Percentiles rank a stretch among this genome's conserved stretches.
phyloP scores from a whole-genome alignment of 2,888 invertebrate genomes.

The Stenotaenia linearis region DNA sequence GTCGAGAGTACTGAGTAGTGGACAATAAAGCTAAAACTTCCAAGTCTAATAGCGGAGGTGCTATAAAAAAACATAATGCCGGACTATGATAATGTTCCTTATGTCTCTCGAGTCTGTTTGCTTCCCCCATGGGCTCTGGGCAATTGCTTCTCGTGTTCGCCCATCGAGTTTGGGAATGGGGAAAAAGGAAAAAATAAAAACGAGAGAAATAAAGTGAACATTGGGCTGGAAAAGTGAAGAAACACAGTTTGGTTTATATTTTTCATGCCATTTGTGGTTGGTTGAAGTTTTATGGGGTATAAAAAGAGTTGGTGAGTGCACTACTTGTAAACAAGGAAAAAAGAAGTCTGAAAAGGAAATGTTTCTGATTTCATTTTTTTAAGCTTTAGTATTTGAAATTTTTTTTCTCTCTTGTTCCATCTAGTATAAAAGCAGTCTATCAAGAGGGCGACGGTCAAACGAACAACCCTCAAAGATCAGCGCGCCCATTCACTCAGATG shows the following conservation, averaged over 20 bases:
- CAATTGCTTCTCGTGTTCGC: neutral
- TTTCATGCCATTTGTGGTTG: slow-evolving; percentile 20
- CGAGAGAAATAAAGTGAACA: neutral
- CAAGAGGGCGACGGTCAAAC: slow-evolving; percentile 24
- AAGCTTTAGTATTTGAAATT: neutral
- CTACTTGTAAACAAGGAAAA: slow-evolving; percentile 17
- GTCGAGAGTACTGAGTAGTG: neutral
- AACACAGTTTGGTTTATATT: neutral
- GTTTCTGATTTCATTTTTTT: slow-evolving; percentile 1
- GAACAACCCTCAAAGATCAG: slow-evolving; percentile 24
- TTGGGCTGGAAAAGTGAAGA: neutral
- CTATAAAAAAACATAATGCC: slow-evolving; percentile 3
- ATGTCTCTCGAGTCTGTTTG: neutral
- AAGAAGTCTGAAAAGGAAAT: neutral
- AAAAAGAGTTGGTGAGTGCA: slow-evolving; percentile 9
- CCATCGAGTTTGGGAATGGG: neutral
- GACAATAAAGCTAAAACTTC: neutral
- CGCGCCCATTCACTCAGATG: slow-evolving; percentile 26
- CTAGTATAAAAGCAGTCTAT: neutral
- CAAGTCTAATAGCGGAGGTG: neutral
- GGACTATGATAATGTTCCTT: neutral
- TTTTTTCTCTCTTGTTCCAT: neutral
- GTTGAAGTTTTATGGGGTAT: slow-evolving; percentile 14
- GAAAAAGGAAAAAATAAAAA: neutral
- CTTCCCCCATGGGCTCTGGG: neutral